These are phyloP conservation scores for Toxostoma redivivum DNA, from an alignment of 2,113 vertebrate species.

Conservation along the genomic window DNA sequence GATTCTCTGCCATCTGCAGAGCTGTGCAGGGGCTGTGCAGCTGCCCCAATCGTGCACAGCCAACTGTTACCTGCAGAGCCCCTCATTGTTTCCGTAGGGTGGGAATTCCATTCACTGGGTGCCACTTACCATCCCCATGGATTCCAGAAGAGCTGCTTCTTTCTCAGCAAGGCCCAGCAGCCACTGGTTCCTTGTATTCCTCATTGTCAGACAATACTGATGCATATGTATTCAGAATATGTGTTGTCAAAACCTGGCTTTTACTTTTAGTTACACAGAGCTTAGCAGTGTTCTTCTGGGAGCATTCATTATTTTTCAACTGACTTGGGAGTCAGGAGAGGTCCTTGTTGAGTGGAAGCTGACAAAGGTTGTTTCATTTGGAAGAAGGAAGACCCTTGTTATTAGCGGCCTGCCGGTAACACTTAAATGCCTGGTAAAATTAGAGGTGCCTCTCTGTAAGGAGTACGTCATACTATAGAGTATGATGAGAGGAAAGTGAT, in stretches of 20 bases:
- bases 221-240: not conserved
- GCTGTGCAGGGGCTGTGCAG: not conserved
- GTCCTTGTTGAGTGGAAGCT: not conserved
- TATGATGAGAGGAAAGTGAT: not conserved
- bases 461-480: too few relatives aligned
- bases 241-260: not conserved
- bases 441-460: not conserved
- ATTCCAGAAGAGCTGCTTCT: not conserved
- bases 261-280: not conserved
- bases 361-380: not conserved
- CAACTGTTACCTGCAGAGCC: not conserved
- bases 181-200: not conserved
- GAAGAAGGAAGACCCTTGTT: not conserved
- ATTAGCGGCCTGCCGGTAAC: not conserved
- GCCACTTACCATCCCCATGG: accelerated
- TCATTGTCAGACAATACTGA: not conserved
- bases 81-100: not conserved
- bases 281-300: accelerated
- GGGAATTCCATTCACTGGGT: not conserved
- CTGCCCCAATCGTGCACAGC: not conserved
- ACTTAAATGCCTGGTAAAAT: not conserved
- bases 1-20: not conserved
- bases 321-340: not conserved
- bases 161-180: not conserved
- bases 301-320: not conserved